Conservation (phyloP, 2,888 invertebrate genomes). For the Periphyllus acericola region DNA sequence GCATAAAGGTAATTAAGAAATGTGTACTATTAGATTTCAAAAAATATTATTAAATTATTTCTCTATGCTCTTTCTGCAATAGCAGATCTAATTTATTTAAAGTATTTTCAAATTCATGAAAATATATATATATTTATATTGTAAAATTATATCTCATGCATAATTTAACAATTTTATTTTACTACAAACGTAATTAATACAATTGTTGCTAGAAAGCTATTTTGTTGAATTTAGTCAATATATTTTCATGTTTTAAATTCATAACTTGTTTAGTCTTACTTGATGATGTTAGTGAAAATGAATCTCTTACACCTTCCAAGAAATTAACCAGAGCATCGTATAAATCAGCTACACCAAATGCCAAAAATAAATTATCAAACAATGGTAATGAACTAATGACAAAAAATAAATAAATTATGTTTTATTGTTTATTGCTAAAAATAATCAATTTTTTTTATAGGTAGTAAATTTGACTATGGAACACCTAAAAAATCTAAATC, state of each 20-base stretch:
- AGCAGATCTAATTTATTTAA: no score
- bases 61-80: not conserved
- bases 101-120: no score
- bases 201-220: no score
- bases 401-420: not conserved
- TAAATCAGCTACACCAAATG: not conserved
- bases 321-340: not conserved
- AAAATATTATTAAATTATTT: constrained; percentile 6
- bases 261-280: no score
- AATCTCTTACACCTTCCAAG: not conserved
- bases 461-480: not conserved
- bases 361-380: constrained; percentile 6
- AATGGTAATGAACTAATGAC: not conserved
- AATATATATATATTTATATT: no score
- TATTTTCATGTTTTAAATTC: no score
- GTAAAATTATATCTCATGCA: no score
- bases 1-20: not conserved
- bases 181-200: no score
- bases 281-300: constrained; percentile 11
- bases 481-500: constrained; percentile 41
- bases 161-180: no score
- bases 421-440: not conserved
- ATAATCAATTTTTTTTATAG: not conserved
- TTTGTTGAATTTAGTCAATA: no score
- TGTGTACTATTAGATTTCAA: not conserved